These are phyloP conservation scores for Melanaphis sacchari DNA, from an alignment of 1,140 invertebrate species.

Conservation along the genomic window DNA sequence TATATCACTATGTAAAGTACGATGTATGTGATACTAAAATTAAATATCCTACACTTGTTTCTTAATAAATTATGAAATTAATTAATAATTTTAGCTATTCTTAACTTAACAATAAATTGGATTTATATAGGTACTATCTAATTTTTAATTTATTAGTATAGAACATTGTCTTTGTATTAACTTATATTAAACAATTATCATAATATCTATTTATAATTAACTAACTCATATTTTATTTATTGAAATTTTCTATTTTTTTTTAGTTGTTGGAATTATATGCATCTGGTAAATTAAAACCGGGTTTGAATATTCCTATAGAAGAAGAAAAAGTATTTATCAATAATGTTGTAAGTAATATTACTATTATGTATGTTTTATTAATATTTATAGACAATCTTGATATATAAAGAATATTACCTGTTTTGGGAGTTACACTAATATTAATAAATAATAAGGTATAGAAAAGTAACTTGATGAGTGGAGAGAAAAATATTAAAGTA, in stretches of 20 bases:
- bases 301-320: slow-evolving; percentile 76
- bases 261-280: slow-evolving; percentile 86
- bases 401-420: not conserved
- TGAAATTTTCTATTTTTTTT: slow-evolving; percentile 59
- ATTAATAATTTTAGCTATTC: too few relatives aligned
- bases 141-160: not conserved
- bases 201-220: too few relatives aligned
- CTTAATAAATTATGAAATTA: too few relatives aligned
- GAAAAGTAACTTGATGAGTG: not conserved
- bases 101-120: too few relatives aligned
- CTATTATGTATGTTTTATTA: not conserved
- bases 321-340: slow-evolving; percentile 70
- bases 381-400: not conserved
- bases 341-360: slow-evolving; percentile 69
- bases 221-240: too few relatives aligned
- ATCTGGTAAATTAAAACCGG: slow-evolving; percentile 80
- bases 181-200: not conserved
- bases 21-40: too few relatives aligned
- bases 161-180: not conserved
- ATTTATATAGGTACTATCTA: too few relatives aligned
- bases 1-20: not conserved
- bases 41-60: too few relatives aligned
- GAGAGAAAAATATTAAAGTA: not conserved
- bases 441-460: not conserved
- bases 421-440: not conserved